A percentile compares a stretch with the other conserved stretches of the same genome.
Evolutionary conservation across 2,797 vertebrate species (phyloP).

Genomic region (Manis javanica): DNA sequence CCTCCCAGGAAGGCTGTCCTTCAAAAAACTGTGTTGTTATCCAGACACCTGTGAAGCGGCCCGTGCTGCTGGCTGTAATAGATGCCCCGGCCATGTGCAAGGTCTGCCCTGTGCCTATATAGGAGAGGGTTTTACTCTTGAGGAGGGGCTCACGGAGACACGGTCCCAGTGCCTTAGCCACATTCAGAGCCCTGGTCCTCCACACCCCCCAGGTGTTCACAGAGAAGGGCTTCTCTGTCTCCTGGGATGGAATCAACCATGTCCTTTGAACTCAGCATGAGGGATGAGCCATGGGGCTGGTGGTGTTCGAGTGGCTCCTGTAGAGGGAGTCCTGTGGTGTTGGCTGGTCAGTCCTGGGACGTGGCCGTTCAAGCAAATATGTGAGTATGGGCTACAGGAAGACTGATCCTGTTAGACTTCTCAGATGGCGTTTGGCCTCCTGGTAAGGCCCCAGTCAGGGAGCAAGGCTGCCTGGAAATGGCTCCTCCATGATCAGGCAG

Average conservation of each 20-base stretch:
- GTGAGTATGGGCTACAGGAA: background rate
- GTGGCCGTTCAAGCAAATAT: background rate
- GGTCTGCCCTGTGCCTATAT: background rate
- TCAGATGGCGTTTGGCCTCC: background rate
- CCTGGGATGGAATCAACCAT: background rate
- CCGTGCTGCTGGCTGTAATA: rapidly evolving
- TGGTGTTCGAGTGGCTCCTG: background rate
- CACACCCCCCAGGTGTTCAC: too few relatives aligned
- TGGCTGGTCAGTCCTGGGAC: background rate
- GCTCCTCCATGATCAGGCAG: background rate
- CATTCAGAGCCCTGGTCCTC: background rate
- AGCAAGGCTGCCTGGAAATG: background rate
- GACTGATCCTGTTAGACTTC: background rate
- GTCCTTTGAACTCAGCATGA: background rate
- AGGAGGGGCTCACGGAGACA: background rate
- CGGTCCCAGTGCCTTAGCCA: background rate
- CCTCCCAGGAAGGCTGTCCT: background rate
- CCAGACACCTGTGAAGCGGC: background rate
- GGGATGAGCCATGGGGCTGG: background rate
- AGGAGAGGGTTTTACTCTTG: background rate
- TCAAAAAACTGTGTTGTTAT: background rate
- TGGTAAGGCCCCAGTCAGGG: too few relatives aligned
- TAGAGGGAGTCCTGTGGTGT: background rate
- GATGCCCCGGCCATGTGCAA: rapidly evolving
- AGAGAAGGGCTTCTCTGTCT: background rate